These are phyloP conservation scores for Cremastobaeus sp. DNA, from an alignment of 2,888 invertebrate species.

Conservation along the genomic window DNA sequence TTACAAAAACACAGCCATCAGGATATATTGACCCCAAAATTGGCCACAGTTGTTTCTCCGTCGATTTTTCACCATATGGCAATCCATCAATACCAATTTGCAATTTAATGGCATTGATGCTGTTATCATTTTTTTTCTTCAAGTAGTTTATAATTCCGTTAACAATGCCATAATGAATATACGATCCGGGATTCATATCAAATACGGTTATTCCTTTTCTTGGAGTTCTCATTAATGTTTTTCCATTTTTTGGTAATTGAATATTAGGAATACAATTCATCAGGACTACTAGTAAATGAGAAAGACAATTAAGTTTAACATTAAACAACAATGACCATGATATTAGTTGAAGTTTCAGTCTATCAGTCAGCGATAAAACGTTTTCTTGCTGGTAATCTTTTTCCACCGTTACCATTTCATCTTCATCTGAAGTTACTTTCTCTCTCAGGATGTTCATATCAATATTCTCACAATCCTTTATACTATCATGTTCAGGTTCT, in stretches of 20 bases:
- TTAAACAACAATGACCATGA: constrained; percentile 5
- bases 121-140: constrained; percentile 6
- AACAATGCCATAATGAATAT: constrained; percentile 13
- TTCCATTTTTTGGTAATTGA: constrained; percentile 4
- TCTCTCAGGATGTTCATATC: too few relatives aligned
- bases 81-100: too few relatives aligned
- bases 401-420: too few relatives aligned
- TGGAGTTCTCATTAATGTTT: constrained; percentile 7
- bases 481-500: too few relatives aligned
- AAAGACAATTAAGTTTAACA: constrained; percentile 13
- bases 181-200: constrained; percentile 6
- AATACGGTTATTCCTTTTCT: background rate
- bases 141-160: constrained; percentile 2
- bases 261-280: constrained; percentile 6
- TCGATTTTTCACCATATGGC: too few relatives aligned
- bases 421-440: too few relatives aligned
- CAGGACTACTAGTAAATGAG: background rate
- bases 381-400: background rate
- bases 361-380: background rate
- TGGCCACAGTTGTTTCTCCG: constrained; percentile 41
- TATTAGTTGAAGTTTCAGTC: constrained; percentile 3
- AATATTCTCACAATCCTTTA: too few relatives aligned
- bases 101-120: constrained; percentile 2
- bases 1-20: constrained; percentile 12
- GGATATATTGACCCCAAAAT: constrained; percentile 30